Evolutionary conservation across 2,888 invertebrate genomes (phyloP), one percentile per base, ranked within the genome.

Genomic region (Drosophila meridionalis): DNA sequence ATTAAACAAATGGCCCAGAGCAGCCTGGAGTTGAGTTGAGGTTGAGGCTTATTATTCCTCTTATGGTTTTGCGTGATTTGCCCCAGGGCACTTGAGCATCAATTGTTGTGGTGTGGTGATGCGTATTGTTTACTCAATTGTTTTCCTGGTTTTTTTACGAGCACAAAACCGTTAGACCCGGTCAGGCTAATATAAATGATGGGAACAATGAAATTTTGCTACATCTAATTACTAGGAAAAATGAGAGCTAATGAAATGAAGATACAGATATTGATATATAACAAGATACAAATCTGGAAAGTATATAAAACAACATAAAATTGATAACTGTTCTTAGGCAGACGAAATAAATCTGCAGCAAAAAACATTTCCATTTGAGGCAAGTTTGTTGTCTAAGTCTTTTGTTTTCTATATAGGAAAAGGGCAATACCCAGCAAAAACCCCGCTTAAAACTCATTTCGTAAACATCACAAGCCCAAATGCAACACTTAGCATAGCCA

Each of bases 51-150:
- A 80, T 82, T 80, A 74, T 81, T 73, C 36, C 64, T 76, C 78
- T 72, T 83, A 76, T 86, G 80, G 84, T 77, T 79, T 87, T 87
- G 87, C 89, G 84, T 87, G 88, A 87, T 87, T 87, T 89, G 72
- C 59, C 68, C 70, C 65, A 65, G 70, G 75, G 80, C 84, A 88
- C 79, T 86, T 76, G 79, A 80, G 64, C 52, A 58, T 58, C 83
- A 88, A 83, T 88, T 86, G 82, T 88, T 88, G 84, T 78, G 84
- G 84, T 88, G 84, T 78, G 84, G 84, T 86, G 69, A 58, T 73
- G 59, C 60, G 61, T 53, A 69, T 73, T 80, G 80, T 82, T 75
- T 52, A 57, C 36, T 66, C 60, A 65, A 75, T 76, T 78, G 80
- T 82, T 71, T 56, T 62, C 45, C 56, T 78, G 65, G 48, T 83